Base-by-base conservation (phyloP, 2,113 vertebrate genomes). In the Rhinoderma darwinii region DNA sequence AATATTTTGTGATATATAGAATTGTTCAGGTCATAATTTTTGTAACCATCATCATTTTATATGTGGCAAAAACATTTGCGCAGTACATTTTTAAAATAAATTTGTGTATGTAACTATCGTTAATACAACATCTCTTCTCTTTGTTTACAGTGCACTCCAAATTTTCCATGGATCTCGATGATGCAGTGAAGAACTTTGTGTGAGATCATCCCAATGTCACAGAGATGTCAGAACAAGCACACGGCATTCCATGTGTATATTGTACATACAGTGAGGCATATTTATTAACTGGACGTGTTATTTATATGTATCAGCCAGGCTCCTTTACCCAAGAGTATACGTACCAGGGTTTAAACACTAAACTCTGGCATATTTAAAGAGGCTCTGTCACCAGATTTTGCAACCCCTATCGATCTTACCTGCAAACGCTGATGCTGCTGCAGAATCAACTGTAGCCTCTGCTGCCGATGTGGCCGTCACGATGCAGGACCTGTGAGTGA, bases 201-300 rank as follows among this genome's bases (percentile, higher is more conserved):
- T 94, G 90, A 93, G 86, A 32, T 32, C 68, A 83, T 83, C 72
- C 84, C 61, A 1, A 63, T 79, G 88, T 39, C 11, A 3, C 25
- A 83, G 51, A 82, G 66, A 9, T 82, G 88, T 59, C 18, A 2
- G 25, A 87, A 70, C 84, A 51, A 9, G 88, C 88, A 88, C 89
- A 89, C 88, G 87, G 91, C 91, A 91, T 91, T 91, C 92, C 93
- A 91, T 96, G 95, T 96, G 94, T 92, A 97, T 96, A 95, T 92
- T 97, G 96, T 96, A 97, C 95, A 97, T 96, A 96, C 90, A 94
- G 93, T 95, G 93, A 91, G 90, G 90, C 90, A 93, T 97, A 97
- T 97, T 97, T 97, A 97, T 97, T 97, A 92, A 95, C 95, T 96
- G 89, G 93, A 93, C 92, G 92, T 91, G 91, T 84, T 90, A 92